Evolutionary conservation across 2,113 vertebrate species (phyloP).

Genomic region (Thunnus thynnus): DNA sequence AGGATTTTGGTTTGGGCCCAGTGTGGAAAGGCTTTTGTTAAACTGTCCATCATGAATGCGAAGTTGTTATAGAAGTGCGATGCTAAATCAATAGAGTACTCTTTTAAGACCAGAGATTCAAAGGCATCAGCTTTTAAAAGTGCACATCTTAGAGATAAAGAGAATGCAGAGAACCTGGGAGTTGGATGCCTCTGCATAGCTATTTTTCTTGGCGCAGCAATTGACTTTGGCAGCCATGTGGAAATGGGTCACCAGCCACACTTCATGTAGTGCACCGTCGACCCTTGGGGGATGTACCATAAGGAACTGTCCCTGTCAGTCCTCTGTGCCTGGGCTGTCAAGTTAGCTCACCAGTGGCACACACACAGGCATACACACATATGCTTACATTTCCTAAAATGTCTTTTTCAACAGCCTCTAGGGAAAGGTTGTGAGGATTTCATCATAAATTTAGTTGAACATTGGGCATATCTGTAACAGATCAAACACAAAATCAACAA

Average conservation of each 20-base stretch:
- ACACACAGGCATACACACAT: not conserved
- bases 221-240: not conserved
- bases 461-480: too few species aligned
- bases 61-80: too few species aligned
- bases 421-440: too few species aligned
- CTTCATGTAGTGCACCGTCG: not conserved
- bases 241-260: constrained; percentile 14
- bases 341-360: not conserved
- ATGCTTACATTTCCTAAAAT: not conserved
- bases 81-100: too few species aligned
- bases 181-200: not conserved
- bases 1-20: too few species aligned
- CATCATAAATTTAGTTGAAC: too few species aligned
- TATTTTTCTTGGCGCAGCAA: not conserved
- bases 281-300: not conserved
- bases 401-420: too few species aligned
- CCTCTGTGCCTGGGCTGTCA: not conserved
- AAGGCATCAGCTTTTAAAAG: too few species aligned
- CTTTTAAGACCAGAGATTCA: too few species aligned
- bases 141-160: not conserved
- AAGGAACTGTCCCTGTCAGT: not conserved
- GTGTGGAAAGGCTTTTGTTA: too few species aligned
- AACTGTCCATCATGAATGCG: too few species aligned
- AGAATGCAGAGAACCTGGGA: not conserved
- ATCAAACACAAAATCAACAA: not conserved